Conservation (phyloP, 1,140 invertebrate species). For the Achatina immaculata region DNA sequence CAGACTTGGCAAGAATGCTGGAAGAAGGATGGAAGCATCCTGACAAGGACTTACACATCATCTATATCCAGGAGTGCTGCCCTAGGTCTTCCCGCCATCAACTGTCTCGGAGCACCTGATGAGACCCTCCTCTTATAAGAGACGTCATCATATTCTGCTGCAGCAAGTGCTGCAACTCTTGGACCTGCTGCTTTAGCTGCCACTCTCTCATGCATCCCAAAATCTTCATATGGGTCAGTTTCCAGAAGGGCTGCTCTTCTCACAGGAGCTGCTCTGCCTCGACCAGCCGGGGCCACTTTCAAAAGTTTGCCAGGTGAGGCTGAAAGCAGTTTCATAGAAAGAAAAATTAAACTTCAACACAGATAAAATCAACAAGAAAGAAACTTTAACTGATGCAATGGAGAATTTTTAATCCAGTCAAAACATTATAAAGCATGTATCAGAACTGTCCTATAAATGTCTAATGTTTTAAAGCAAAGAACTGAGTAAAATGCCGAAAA, state of each 20-base stretch:
- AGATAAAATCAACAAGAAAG: too few relatives aligned
- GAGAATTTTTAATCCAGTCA: too few relatives aligned
- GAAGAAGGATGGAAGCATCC: too few relatives aligned
- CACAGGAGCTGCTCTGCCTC: neutral
- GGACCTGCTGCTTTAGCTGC: neutral
- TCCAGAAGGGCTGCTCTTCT: conserved; percentile 3
- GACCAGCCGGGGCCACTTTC: neutral
- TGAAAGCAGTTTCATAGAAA: too few relatives aligned
- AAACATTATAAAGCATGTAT: too few relatives aligned
- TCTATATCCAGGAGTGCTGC: neutral
- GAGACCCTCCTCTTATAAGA: neutral
- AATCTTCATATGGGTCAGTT: conserved; percentile 11
- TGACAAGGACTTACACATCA: conserved; percentile 7
- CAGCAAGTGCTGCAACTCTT: neutral
- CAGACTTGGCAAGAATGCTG: too few relatives aligned
- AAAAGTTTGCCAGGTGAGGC: neutral
- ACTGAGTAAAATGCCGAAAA: too few relatives aligned
- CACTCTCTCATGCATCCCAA: conserved; percentile 6
- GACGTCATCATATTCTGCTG: neutral
- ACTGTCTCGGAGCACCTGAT: neutral
- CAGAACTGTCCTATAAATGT: too few relatives aligned
- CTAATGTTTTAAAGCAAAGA: too few relatives aligned
- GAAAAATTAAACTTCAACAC: too few relatives aligned
- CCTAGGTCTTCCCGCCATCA: neutral
- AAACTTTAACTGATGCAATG: too few relatives aligned